Percentiles rank a stretch among this genome's conserved stretches.
These are phyloP conservation scores for Eilema depressum DNA, from an alignment of 2,888 invertebrate genomes.

Conservation along the genomic window DNA sequence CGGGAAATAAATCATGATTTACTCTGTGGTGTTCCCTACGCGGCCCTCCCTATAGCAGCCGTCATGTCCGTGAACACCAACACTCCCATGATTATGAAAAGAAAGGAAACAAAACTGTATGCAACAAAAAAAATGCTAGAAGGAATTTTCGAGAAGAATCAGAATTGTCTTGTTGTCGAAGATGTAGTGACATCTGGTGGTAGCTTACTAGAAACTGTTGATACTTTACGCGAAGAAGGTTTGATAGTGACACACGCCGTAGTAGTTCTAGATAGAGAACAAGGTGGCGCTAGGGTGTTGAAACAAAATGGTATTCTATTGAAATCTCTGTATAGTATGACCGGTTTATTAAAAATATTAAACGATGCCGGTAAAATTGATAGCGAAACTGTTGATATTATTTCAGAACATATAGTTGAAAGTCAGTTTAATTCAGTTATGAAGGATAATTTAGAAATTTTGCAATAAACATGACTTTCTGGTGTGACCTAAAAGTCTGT, in stretches of 20 bases:
- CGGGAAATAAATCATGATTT: constrained; percentile 85
- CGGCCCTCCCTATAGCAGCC: constrained; percentile 97
- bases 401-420: constrained; percentile 76
- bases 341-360: constrained; percentile 88
- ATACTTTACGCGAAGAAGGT: constrained; percentile 89
- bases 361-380: constrained; percentile 88
- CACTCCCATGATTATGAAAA: constrained; percentile 94
- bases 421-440: constrained; percentile 68
- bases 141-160: constrained; percentile 89
- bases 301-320: constrained; percentile 88
- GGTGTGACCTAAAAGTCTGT: too few species aligned
- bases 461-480: too few species aligned
- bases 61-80: constrained; percentile 91
- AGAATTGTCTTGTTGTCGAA: constrained; percentile 95
- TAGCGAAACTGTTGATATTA: constrained; percentile 74
- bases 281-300: constrained; percentile 94
- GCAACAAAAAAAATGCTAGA: constrained; percentile 98
- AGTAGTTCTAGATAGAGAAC: constrained; percentile 96
- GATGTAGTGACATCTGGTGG: constrained; percentile 98
- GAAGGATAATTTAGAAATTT: constrained; percentile 65
- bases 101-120: constrained; percentile 97
- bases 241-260: constrained; percentile 92
- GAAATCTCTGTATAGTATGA: constrained; percentile 77
- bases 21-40: constrained; percentile 99
- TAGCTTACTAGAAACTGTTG: constrained; percentile 96